phyloP scores from a whole-genome alignment of 2,113 vertebrate species.

The Salminus brasiliensis region DNA sequence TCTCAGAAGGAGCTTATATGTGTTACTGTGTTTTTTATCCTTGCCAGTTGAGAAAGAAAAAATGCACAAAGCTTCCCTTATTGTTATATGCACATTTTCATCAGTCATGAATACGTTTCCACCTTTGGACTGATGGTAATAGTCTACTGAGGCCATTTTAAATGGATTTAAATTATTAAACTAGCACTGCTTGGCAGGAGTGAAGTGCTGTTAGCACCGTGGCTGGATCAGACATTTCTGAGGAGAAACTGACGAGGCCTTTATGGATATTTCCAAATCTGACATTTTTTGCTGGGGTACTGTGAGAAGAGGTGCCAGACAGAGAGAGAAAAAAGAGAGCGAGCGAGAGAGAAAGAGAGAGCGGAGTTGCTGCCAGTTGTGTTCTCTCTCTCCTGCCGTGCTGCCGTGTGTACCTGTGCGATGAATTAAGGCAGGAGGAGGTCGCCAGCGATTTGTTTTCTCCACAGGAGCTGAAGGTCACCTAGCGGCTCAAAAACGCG shows the following conservation, averaged over 20 bases:
- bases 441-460: constrained; percentile 50
- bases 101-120: neutral
- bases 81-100: too few species aligned
- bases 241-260: neutral
- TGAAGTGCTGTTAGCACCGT: constrained; percentile 40
- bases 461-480: constrained; percentile 50
- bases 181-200: neutral
- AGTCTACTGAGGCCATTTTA: neutral
- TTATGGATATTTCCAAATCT: constrained; percentile 23
- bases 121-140: neutral
- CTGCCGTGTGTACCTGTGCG: constrained; percentile 20
- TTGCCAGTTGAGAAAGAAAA: too few species aligned
- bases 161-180: neutral
- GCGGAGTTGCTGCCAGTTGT: constrained; percentile 12
- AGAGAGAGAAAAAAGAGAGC: neutral
- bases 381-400: constrained; percentile 19
- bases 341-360: constrained; percentile 8
- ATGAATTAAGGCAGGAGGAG: constrained; percentile 44
- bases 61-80: too few species aligned
- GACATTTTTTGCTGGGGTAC: constrained; percentile 5
- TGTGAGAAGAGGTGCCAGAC: constrained; percentile 9
- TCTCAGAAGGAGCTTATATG: too few species aligned
- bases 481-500: constrained; percentile 1
- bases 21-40: too few species aligned
- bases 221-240: neutral